Evolutionary conservation across 2,113 vertebrate species (phyloP), one percentile per base, ranked within the genome.

Genomic region (Fukomys damarensis): DNA sequence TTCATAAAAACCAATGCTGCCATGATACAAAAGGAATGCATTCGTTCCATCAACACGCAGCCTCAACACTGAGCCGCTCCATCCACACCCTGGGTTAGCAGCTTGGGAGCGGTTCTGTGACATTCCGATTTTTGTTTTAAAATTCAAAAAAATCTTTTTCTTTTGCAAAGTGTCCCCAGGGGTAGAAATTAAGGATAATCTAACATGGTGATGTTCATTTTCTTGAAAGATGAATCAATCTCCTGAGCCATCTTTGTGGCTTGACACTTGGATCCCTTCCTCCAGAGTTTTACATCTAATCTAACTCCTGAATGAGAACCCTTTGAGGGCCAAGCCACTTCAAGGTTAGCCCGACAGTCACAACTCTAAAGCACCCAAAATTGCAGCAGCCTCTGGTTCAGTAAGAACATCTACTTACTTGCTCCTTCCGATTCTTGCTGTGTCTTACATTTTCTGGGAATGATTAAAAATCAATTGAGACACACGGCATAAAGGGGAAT

Each of bases 371-470:
- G 61, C 1, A 79, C 9, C 43, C 70, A 77, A 82, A 49, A 70
- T 54, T 79, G 26, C 20, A 84, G 32, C 77, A 84, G 32, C 82
- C 83, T 92, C 46, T 52, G 22, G 35, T 81, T 87, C 83, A 89
- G 9, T 58, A 82, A 58, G 19, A 84, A 61, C 46, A 94, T 80
- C 13, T 22, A 82, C 79, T 83, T 56, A 94, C 43, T 74, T 81
- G 63, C 82, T 87, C 19, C 46, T 28, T 70, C 96, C 63, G 76
- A 85, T 86, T 95, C 41, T 96, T 92, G 19, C 46, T 28, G 5
- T 49, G 85, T 92, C 89, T 90, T 77, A 22, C 49, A 84, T 94
- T 93, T 96, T 96, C 91, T 88, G 81, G 61, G 77, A 96, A 82
- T 63, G 38, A 95, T 95, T 85, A 92, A n/a, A 96, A 84, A 56